Percentiles rank a stretch among this genome's conserved stretches.
Evolutionary conservation across 2,797 vertebrate species (phyloP).

Genomic region (Spinibarbus caldwelli): DNA sequence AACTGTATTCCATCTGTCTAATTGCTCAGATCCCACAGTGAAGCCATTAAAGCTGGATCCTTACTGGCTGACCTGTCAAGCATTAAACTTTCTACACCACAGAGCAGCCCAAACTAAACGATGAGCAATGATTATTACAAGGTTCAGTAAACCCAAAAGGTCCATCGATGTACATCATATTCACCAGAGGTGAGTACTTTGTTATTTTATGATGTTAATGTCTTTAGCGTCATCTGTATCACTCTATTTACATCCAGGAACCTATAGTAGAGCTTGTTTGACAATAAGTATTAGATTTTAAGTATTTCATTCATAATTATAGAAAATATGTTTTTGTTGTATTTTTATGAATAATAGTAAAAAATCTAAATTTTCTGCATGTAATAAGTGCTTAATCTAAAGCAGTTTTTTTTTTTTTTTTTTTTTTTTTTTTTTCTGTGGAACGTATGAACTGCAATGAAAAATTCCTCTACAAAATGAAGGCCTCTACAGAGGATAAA

Average conservation of each 20-base stretch:
- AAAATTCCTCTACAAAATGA: slow-evolving; percentile 1
- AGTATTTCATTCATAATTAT: neutral
- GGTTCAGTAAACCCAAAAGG: slow-evolving; percentile 2
- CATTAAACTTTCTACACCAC: slow-evolving; percentile 12
- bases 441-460: neutral
- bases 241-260: neutral
- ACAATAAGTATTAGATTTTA: neutral
- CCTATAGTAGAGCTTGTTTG: neutral
- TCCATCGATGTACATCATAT: slow-evolving; percentile 7
- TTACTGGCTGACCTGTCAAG: slow-evolving; percentile 25
- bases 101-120: slow-evolving; percentile 35
- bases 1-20: neutral
- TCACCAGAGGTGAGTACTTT: neutral
- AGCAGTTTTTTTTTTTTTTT: neutral
- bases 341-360: neutral
- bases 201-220: slow-evolving; percentile 10
- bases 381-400: neutral
- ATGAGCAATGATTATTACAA: slow-evolving; percentile 47
- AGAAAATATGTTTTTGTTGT: neutral
- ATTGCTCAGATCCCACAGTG: slow-evolving; percentile 29
- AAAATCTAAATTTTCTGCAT: neutral
- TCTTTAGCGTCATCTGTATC: neutral
- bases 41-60: slow-evolving; percentile 19
- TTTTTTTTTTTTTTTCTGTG: neutral
- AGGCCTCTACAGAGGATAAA: neutral